Base-by-base conservation (phyloP, 2,888 invertebrate genomes). In the Meteorus colon region DNA sequence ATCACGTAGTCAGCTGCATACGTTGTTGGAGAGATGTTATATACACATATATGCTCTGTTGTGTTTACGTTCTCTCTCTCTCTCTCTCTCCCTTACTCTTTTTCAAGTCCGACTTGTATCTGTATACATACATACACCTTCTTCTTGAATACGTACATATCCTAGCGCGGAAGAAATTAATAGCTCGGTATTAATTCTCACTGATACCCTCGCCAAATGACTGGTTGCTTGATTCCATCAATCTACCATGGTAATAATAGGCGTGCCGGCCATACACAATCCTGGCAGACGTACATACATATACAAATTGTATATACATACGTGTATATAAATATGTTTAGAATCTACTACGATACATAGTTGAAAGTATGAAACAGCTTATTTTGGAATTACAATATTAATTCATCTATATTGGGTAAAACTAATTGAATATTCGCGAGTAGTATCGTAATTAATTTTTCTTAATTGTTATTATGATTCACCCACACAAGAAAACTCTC, bases 161-260 rank as follows among this genome's bases (percentile, higher is more conserved):
- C 78, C 80, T 78, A 84, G 82, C 83, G 81, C 55, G 82, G 82
- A 82, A 81, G 86, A 86, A 87, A 88, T 88, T 88, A 88, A 88
- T 88, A 88, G 88, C 86, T 84, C 85, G 82, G 83, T 87, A 88
- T 88, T 88, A 87, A 88, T 88, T 88, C 88, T 87, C 86, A 85
- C 87, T 87, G 88, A 88, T 88, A 87, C 88, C 82, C 79, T 83
- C 82, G 81, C 84, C 85, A 88, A 88, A 88, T 88, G 83, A 88
- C 88, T 84, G 85, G 88, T 87, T 88, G 85, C 86, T 86, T 86
- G 87, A 88, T 88, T 88, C 87, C 88, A 88, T 88, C 88, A 87
- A 88, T 88, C 87, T 88, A 83, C 83, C 80, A 73, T 68, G 75
- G 85, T 88, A 87, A 88, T 87, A 88, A 87, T 86, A 86, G 87